Evolutionary conservation across 1,140 invertebrate genomes (phyloP), one percentile per base, ranked within the genome.

Genomic region (Lepidurus couesii): DNA sequence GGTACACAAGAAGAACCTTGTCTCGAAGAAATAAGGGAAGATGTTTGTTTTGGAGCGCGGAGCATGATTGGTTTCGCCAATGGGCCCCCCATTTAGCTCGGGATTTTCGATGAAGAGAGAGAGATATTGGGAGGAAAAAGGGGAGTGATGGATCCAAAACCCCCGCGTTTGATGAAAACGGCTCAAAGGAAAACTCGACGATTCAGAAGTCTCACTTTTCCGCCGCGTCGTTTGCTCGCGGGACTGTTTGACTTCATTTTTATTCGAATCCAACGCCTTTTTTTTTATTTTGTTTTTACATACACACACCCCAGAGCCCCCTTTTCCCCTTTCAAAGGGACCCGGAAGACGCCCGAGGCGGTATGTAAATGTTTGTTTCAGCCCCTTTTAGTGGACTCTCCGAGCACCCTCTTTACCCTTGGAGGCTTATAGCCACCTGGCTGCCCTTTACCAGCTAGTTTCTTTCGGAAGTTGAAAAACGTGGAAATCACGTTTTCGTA

Each of bases 311-410:
- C n/a, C 53, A 65, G 53, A n/a, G 16, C 8, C n/a, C 53, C 16
- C 53, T 21, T n/a, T 65, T 21, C 53, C n/a, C 53, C 0, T 65
- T 34, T 34, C 34, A 34, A 34, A 34, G 3, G 34, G 34, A 34
- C 16, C 53, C 53, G 53, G 53, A 65, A 65, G 13, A 65, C 53
- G 53, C 53, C 53, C 6, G 21, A 65, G 53, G 53, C 53, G 53
- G 53, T 65, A 65, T 65, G 53, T 65, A 65, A 65, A 65, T 65
- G 53, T 65, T 65, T 65, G 53, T 65, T 65, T n/a, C 53, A 7
- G 53, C 53, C 53, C 53, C 8, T 65, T 65, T 65, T 65, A 65
- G 53, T 65, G 53, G 53, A 65, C 53, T 65, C 47, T 9, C 13
- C 8, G 47, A 65, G 47, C 53, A 65, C 53, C 53, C 53, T 65